Conservation (phyloP, 2,797 vertebrate genomes). For the Chelonia mydas region DNA sequence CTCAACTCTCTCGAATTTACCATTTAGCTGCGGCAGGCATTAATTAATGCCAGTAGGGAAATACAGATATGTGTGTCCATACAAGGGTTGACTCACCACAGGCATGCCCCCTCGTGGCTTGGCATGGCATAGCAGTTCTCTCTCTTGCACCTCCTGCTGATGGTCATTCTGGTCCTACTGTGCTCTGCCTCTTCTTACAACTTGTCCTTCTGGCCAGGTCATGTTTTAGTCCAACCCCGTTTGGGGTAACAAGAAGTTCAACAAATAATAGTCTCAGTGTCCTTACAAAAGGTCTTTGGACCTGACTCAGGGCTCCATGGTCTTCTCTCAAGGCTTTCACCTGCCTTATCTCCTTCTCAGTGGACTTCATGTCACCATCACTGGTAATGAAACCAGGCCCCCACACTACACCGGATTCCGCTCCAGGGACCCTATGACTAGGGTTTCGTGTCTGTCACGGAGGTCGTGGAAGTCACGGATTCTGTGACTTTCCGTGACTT, state of each 20-base stretch:
- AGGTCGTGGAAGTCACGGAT: too few species aligned
- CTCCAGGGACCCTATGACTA: neutral
- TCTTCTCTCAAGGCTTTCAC: too few species aligned
- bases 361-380: neutral
- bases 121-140: neutral
- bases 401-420: neutral
- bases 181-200: neutral
- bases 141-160: neutral
- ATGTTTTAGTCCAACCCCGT: neutral
- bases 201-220: neutral
- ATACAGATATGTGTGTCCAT: fast-evolving
- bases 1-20: neutral
- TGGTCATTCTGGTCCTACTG: neutral
- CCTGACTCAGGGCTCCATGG: neutral
- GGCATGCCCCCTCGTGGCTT: neutral
- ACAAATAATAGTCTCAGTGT: neutral
- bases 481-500: too few species aligned
- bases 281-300: neutral
- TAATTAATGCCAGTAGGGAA: neutral
- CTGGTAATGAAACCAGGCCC: neutral
- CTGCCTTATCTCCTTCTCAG: too few species aligned
- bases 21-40: neutral
- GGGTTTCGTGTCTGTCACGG: too few species aligned
- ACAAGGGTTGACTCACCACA: neutral
- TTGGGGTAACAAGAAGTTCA: neutral